Evolutionary conservation across 2,888 invertebrate genomes (phyloP).

Genomic region (Tachina grossa): DNA sequence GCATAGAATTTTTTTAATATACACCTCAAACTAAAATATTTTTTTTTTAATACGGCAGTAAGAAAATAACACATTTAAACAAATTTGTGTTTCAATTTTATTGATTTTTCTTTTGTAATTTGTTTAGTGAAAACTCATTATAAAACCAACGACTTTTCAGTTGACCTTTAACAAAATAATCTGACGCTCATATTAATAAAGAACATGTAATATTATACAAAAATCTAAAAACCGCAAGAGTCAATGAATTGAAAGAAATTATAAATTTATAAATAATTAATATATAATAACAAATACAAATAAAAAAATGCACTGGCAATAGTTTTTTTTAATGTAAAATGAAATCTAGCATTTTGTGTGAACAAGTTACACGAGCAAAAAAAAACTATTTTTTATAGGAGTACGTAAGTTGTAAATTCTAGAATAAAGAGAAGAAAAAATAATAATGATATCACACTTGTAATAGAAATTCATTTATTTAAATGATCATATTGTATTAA

Average conservation of each 20-base stretch:
- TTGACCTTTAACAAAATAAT: background rate
- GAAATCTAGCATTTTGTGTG: slow-evolving; percentile 21
- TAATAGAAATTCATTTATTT: background rate
- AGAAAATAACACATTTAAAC: too few relatives aligned
- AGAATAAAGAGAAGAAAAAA: background rate
- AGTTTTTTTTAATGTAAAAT: background rate
- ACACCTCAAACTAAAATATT: too few relatives aligned
- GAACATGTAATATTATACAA: slow-evolving; percentile 8
- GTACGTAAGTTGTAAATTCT: slow-evolving; percentile 15
- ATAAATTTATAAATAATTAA: slow-evolving; percentile 12
- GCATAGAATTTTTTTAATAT: too few relatives aligned
- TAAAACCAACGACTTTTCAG: too few relatives aligned
- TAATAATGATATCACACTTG: background rate
- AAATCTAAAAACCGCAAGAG: slow-evolving; percentile 34
- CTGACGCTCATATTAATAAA: too few relatives aligned
- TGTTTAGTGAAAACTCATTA: too few relatives aligned
- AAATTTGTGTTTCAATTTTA: too few relatives aligned
- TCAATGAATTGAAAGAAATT: slow-evolving; percentile 41
- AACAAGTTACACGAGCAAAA: slow-evolving; percentile 35
- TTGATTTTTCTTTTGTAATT: too few relatives aligned
- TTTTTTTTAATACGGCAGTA: too few relatives aligned
- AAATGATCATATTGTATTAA: background rate
- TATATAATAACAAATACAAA: slow-evolving; percentile 7
- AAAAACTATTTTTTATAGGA: background rate
- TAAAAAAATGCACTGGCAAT: background rate